Base-by-base conservation (phyloP, 2,113 vertebrate genomes). In the Bufo gargarizans region DNA sequence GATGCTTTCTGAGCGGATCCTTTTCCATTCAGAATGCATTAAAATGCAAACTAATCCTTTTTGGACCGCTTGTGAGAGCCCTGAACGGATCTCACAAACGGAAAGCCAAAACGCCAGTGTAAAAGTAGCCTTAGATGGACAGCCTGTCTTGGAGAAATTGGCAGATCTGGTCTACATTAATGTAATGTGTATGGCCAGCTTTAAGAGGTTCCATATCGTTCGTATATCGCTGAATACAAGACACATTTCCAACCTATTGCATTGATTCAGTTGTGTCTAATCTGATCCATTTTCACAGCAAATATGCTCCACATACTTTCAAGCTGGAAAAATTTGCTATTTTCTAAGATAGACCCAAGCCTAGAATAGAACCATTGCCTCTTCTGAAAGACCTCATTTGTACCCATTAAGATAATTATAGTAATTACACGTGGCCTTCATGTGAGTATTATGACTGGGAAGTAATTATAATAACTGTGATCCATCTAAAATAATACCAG, bases 401-500 rank as follows among this genome's bases (percentile, higher is more conserved):
- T 59, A 3, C 50, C 22, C 69, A 85, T 85, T 85, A 85, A 2
- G 53, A 59, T 72, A 74, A 85, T 85, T 85, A 74, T 22, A 59
- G 69, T 74, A 72, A 85, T 85, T 85, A 85, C 45, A 85, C 22
- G 7, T 59, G 69, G 53, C 53, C 67, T 74, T 74, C 76, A 85
- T 85, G n/a, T 59, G 33, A 76, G 83, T 85, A 74, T 72, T 76
- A 85, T 74, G 67, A 76, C 71, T 72, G 72, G 67, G 22, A 85
- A 47, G 77, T 77, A 77, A 86, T 86, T 77, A 47, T 20, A 77
- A 86, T 58, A 77, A 86, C 63, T 77, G 77, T 63, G 20, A 86
- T 76, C 55, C 61, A 20, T 50, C 71, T 77, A 77, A 86, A 56
- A 45, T 77, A 43, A 22, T 43, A 55, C 43, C 55, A 69, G 19